A percentile compares a stretch with the other conserved stretches of the same genome.
Conservation (phyloP, 2,113 vertebrate species). For the Rhinopithecus roxellana region DNA sequence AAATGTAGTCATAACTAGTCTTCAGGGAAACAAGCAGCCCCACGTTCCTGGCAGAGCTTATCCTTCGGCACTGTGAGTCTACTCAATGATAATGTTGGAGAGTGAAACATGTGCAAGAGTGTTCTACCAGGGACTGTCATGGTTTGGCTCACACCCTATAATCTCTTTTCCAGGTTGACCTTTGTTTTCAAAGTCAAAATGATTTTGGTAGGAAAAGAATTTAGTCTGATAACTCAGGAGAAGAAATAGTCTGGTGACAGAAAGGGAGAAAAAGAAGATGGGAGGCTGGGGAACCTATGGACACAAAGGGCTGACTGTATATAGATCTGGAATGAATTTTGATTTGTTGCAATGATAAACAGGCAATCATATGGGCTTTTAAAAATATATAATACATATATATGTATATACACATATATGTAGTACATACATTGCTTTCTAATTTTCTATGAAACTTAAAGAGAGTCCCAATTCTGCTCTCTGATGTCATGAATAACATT, state of each 20-base stretch:
- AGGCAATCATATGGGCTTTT: neutral
- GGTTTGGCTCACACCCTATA: neutral
- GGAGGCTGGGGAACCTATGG: too few species aligned
- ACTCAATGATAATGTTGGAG: conserved; percentile 23
- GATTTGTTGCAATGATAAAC: neutral
- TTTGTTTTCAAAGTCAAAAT: conserved; percentile 24
- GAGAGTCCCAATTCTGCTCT: neutral
- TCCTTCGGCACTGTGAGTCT: neutral
- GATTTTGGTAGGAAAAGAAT: neutral
- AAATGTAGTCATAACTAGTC: neutral
- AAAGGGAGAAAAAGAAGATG: neutral
- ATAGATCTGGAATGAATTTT: neutral
- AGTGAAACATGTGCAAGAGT: conserved; percentile 66
- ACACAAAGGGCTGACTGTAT: neutral
- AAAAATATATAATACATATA: too few species aligned
- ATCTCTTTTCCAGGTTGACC: neutral
- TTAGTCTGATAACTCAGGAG: neutral
- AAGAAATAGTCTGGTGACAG: neutral
- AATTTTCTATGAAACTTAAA: neutral
- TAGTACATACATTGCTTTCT: neutral
- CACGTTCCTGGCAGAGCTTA: neutral
- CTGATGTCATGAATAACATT: neutral
- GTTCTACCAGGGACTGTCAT: conserved; percentile 38
- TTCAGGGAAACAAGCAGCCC: conserved; percentile 5
- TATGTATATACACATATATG: neutral